Evolutionary conservation across 1,140 invertebrate species (phyloP).

Genomic region (Drosophila malerkotliana): DNA sequence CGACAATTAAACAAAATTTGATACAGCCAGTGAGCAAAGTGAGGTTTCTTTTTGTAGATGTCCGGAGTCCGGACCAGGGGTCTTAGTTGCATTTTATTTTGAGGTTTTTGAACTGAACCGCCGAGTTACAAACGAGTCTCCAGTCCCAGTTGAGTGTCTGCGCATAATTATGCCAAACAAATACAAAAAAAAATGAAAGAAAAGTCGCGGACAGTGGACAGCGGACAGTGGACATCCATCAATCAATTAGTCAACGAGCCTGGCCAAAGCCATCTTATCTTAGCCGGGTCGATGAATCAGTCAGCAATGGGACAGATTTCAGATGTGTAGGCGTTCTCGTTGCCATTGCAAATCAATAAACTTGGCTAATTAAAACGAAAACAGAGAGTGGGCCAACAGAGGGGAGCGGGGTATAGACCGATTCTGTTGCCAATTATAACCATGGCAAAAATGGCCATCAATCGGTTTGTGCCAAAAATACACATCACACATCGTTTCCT

Average conservation of each 20-base stretch:
- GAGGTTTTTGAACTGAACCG: slow-evolving; percentile 71
- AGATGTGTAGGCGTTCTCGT: slow-evolving; percentile 12
- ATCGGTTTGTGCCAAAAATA: slow-evolving; percentile 39
- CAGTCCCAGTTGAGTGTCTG: slow-evolving; percentile 30
- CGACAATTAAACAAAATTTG: slow-evolving; percentile 80
- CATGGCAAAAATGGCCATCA: slow-evolving; percentile 27
- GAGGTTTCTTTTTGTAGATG: too few species aligned
- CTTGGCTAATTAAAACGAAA: slow-evolving; percentile 44
- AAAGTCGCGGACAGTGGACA: slow-evolving; percentile 3
- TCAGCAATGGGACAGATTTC: slow-evolving; percentile 2
- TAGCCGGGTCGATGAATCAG: slow-evolving; percentile 36
- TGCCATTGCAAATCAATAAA: slow-evolving; percentile 52
- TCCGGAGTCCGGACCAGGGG: not conserved
- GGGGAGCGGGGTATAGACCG: not conserved
- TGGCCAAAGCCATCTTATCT: slow-evolving; percentile 11
- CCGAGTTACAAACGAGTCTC: slow-evolving; percentile 8
- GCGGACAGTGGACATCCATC: slow-evolving; percentile 15
- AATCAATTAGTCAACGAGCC: slow-evolving; percentile 48
- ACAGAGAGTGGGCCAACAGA: too few species aligned
- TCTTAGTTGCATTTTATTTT: slow-evolving; percentile 65
- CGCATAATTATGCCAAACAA: slow-evolving; percentile 39
- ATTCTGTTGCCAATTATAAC: slow-evolving; percentile 53
- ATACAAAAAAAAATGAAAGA: not conserved
- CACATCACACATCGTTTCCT: slow-evolving; percentile 66
- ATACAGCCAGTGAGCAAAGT: slow-evolving; percentile 51